phyloP scores from a whole-genome alignment of 2,113 vertebrate genomes.

The Hemicordylus capensis region DNA sequence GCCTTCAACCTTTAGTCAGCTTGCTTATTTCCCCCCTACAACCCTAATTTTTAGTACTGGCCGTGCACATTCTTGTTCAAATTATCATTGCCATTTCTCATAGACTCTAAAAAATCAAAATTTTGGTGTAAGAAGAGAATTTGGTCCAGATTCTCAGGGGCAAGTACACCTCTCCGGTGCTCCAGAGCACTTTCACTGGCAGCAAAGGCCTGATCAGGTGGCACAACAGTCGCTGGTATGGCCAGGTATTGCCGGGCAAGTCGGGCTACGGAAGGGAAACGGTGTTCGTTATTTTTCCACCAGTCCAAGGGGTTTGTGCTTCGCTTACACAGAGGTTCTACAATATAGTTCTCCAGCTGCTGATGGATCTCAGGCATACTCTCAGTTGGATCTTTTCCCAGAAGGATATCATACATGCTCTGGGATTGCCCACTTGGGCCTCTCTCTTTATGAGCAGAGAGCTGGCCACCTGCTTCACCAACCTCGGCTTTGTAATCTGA shows the following conservation, averaged over 20 bases:
- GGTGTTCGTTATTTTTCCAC: conserved; percentile 73
- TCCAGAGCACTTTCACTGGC: conserved; percentile 36
- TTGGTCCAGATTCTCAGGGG: conserved; percentile 62
- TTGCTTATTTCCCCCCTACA: accelerated
- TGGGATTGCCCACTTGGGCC: conserved; percentile 27
- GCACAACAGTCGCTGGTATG: conserved; percentile 65
- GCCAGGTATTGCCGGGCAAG: conserved; percentile 69
- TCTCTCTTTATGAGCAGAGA: not conserved
- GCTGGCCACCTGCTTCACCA: accelerated
- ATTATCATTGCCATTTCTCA: not conserved
- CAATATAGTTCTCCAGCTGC: conserved; percentile 75
- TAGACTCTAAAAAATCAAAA: conserved; percentile 60
- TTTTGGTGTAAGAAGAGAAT: conserved; percentile 76
- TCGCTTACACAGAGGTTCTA: conserved; percentile 73
- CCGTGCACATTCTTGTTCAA: not conserved
- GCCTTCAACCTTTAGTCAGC: accelerated
- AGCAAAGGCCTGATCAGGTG: conserved; percentile 58
- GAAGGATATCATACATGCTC: conserved; percentile 72
- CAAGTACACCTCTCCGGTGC: conserved; percentile 61
- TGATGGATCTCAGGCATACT: conserved; percentile 74
- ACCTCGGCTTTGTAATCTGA: not conserved
- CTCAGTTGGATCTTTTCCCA: conserved; percentile 73
- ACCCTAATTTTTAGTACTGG: conserved; percentile 10
- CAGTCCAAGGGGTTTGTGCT: conserved; percentile 70
- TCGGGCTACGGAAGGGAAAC: conserved; percentile 71